Evolutionary conservation across 2,888 invertebrate species (phyloP).

Genomic region (Tethea ocularis): DNA sequence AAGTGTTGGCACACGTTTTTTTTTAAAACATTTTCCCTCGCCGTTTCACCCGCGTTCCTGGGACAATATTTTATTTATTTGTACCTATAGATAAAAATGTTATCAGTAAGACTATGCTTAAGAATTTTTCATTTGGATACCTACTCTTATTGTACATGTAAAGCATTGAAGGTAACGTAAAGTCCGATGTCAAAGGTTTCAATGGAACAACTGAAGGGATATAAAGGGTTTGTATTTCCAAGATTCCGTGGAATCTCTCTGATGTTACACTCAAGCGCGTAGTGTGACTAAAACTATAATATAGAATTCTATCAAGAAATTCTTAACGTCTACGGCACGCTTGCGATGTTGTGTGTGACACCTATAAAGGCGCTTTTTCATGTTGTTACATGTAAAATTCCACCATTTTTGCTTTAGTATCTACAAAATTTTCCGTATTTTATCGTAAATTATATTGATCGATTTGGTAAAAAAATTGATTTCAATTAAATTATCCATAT

Average conservation of each 20-base stretch:
- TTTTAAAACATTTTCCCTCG: no score
- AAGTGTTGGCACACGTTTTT: no score
- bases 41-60: no score
- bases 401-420: neutral
- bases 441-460: no score
- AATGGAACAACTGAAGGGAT: constrained; percentile 36
- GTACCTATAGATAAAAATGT: neutral
- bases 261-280: constrained; percentile 42
- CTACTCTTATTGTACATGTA: neutral
- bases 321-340: constrained; percentile 28
- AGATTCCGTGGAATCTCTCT: constrained; percentile 54
- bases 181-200: constrained; percentile 56
- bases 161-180: constrained; percentile 36
- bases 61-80: no score
- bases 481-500: no score
- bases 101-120: neutral
- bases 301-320: constrained; percentile 50
- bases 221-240: constrained; percentile 49
- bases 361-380: neutral
- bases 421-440: neutral
- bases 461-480: no score
- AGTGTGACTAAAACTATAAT: constrained; percentile 47
- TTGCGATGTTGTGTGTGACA: constrained; percentile 12
- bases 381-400: neutral
- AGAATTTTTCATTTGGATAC: neutral